Evolutionary conservation across 23 tunicate species (phyloP), one percentile per base, ranked within the genome.

Genomic region (Phallusia fumigata): DNA sequence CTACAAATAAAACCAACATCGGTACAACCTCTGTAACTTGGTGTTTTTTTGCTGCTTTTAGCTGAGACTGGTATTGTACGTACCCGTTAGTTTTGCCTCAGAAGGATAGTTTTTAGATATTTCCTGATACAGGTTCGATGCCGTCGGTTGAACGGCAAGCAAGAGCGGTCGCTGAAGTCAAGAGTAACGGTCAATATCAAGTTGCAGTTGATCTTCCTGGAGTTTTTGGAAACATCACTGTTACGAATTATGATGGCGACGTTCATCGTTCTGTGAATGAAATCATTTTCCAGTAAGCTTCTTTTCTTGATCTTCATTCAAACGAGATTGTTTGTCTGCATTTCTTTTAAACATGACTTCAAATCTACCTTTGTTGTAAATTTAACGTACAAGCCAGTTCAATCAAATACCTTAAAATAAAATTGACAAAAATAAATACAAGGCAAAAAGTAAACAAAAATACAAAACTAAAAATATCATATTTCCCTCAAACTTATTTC

Each of bases 191-290:
- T 0, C 35, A 33, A 30, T 79, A 79, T 52, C 73, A 79, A 12
- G 83, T 79, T 35, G 52, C 34, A 52, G 36, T 79, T 33, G 52
- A 79, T 3, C 36, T 79, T 28, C 51, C 73, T 16, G 35, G 19
- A 31, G 30, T 30, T 18, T 18, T 18, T 52, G 73, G 73, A 19
- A 53, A 52, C 36, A 65, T 79, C 18, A 79, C 83, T 2, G 44
- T 74, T 18, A 2, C 40, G 12, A 32, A 52, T 52, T 53, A 51
- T 35, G 83, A 53, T 0, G 40, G 36, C 47, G 5, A 18, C 22
- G 80, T 45, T 13, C 26, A 30, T 10, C 34, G 80, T 18, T 40
- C 44, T 10, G 16, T 12, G 33, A 53, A 45, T 0, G 11, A 12
- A 16, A 35, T 77, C 6, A 35, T 28, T 31, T 77, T 77, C 53